Evolutionary conservation across 2,888 invertebrate genomes (phyloP).

Genomic region (Terebella lapidaria): DNA sequence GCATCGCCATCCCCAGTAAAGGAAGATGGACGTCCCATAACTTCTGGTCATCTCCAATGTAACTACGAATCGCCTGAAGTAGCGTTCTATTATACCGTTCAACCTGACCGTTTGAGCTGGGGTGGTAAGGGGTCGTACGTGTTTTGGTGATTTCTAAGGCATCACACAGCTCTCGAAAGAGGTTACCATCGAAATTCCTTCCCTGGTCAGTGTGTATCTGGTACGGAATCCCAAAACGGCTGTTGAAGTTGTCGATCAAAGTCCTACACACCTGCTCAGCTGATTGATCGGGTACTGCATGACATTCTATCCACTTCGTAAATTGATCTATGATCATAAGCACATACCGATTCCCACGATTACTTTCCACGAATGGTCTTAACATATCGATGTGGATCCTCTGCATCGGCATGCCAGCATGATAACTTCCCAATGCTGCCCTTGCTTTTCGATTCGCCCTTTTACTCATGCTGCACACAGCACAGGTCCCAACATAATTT

Average conservation of each 20-base stretch:
- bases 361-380: neutral
- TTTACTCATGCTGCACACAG: neutral
- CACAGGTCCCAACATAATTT: neutral
- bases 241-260: neutral
- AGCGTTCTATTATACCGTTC: constrained; percentile 11
- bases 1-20: neutral
- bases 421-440: neutral
- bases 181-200: constrained; percentile 10
- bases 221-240: neutral
- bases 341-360: neutral
- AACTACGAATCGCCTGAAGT: neutral
- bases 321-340: constrained; percentile 8
- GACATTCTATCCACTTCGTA: constrained; percentile 5
- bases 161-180: constrained; percentile 10
- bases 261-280: neutral
- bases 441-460: neutral
- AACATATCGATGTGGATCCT: constrained; percentile 3
- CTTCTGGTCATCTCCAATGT: neutral
- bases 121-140: constrained; percentile 17
- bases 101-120: constrained; percentile 17
- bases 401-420: neutral
- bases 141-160: constrained; percentile 12
- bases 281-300: neutral
- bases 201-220: constrained; percentile 10
- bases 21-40: neutral